These are phyloP conservation scores for Syngnathus scovelli DNA, from an alignment of 2,113 vertebrate genomes.

Conservation along the genomic window DNA sequence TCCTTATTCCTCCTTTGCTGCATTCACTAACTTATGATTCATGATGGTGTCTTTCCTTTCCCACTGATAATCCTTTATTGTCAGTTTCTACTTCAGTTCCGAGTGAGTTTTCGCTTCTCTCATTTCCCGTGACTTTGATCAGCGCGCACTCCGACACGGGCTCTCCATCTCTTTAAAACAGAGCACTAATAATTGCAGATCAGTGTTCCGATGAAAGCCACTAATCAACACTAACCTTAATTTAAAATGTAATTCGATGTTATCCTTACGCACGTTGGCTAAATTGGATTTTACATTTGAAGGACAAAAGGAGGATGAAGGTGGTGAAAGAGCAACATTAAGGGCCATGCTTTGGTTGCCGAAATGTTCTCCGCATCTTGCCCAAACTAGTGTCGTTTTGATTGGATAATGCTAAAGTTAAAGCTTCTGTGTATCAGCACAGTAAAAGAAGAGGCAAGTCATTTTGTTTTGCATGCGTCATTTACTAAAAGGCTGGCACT, in stretches of 20 bases:
- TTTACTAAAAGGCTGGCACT: not conserved
- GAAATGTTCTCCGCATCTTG: not conserved
- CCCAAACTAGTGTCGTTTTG: not conserved
- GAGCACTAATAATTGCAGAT: slow-evolving; percentile 49
- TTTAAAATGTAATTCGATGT: slow-evolving; percentile 64
- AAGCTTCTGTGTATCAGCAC: not conserved
- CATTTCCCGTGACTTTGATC: slow-evolving; percentile 43
- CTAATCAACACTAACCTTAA: slow-evolving; percentile 64
- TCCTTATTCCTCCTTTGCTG: not conserved
- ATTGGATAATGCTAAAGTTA: not conserved
- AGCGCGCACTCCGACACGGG: slow-evolving; percentile 11
- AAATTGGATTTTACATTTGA: slow-evolving; percentile 62
- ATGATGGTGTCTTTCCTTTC: not conserved
- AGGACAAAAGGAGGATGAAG: slow-evolving; percentile 34
- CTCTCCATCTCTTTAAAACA: slow-evolving; percentile 19
- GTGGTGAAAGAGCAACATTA: not conserved
- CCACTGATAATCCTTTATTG: not conserved
- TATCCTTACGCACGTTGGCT: slow-evolving; percentile 42
- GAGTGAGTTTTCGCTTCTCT: slow-evolving; percentile 5
- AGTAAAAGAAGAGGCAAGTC: not conserved
- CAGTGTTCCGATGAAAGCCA: slow-evolving; percentile 55
- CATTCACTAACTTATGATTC: slow-evolving; percentile 1
- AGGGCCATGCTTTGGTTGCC: not conserved
- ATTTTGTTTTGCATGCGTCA: not conserved
- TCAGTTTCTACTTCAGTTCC: not conserved